Evolutionary conservation across 2,113 vertebrate species (phyloP), one percentile per base, ranked within the genome.

Genomic region (Gymnocephalus cernua): DNA sequence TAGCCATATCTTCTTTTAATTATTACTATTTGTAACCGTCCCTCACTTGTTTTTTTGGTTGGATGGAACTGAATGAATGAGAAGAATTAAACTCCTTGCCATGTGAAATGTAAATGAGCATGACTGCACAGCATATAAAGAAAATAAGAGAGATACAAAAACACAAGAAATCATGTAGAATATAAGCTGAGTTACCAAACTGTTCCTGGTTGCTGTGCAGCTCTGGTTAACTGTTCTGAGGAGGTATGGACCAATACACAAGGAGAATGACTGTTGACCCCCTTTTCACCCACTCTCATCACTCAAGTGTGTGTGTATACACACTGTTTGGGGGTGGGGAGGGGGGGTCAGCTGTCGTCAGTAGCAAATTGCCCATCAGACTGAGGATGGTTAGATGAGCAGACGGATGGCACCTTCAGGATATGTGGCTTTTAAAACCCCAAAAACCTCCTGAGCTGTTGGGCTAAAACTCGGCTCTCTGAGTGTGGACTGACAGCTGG

Each of bases 401-500:
- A 18, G 29, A 56, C 3, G 27, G 67, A 50, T 50, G 74, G 48
- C 74, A 77, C 87, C 82, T 84, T 74, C 82, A 79, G 29, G 61
- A 87, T 79, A 57, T 87, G 77, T 74, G 78, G 86, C 88, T 87
- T 94, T 92, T 93, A 92, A 92, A 86, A 90, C 79, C 76, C 80
- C 74, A 88, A 91, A 93, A 93, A 91, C 79, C 91, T 70, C 70
- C 75, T 90, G 79, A 86, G 86, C 83, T 85, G 72, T 50, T 62
- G 75, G 45, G 62, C 83, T 85, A 53, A 72, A 86, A 72, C 59
- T 59, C 81, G 64, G 74, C 84, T 68, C 62, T 80, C 67, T 77
- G 68, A 79, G 76, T 48, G 79, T 16, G 16, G 84, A 91, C 84
- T 93, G 89, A 91, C 91, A 93, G 91, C 84, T 66, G 41, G 67